These are phyloP conservation scores for Aplodontia rufa DNA, from an alignment of 2,113 vertebrate species.

Conservation along the genomic window DNA sequence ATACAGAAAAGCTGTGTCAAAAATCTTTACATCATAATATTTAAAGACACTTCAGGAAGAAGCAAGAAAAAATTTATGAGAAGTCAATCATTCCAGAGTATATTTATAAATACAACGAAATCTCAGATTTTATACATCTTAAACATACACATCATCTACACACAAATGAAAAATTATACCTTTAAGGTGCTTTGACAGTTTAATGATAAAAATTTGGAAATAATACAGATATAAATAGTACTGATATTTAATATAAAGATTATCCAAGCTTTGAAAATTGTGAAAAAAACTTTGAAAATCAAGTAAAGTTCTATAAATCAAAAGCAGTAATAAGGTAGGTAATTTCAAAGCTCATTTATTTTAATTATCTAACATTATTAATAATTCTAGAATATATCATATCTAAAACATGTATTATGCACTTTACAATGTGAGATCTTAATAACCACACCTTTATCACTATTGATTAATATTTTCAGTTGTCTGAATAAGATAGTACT, in stretches of 20 bases:
- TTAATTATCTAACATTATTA: background rate
- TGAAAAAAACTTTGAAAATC: background rate
- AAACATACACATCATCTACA: background rate
- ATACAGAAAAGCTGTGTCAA: background rate
- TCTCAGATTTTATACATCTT: background rate
- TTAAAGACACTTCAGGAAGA: background rate
- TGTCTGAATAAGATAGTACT: background rate
- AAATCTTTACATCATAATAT: background rate
- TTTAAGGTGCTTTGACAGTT: background rate
- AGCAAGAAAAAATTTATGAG: background rate
- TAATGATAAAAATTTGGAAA: background rate
- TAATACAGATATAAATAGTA: background rate
- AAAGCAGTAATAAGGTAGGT: background rate
- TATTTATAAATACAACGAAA: background rate
- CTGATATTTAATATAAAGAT: background rate
- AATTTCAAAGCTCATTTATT: background rate
- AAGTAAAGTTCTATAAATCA: background rate
- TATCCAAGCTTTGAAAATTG: background rate
- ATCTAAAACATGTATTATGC: background rate
- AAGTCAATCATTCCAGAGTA: background rate
- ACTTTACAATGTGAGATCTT: background rate
- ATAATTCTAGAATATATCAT: background rate
- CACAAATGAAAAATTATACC: background rate
- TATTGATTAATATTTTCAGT: background rate
- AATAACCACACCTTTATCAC: background rate